Conservation (phyloP, 2,113 vertebrate genomes). For the Stigmatopora argus region DNA sequence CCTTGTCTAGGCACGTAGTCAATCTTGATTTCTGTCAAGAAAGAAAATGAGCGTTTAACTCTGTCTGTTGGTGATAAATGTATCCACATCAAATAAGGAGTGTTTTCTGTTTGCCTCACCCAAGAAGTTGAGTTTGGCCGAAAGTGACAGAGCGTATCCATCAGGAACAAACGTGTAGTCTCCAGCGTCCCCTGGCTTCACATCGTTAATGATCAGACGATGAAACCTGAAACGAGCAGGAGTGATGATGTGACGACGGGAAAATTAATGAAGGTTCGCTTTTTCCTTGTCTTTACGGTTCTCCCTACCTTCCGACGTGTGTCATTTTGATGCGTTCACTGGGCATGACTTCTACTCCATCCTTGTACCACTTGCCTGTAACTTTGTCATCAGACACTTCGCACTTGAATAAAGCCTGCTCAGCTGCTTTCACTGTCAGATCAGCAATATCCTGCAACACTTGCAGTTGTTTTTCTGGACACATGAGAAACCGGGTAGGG, state of each 20-base stretch:
- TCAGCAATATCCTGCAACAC: constrained; percentile 86
- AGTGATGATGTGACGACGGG: background rate
- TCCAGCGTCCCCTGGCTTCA: constrained; percentile 80
- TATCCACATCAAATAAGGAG: constrained; percentile 11
- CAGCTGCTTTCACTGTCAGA: constrained; percentile 79
- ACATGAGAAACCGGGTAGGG: constrained; percentile 17
- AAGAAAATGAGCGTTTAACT: constrained; percentile 11
- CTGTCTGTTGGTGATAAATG: constrained; percentile 14
- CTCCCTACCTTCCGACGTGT: constrained; percentile 77
- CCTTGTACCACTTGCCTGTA: constrained; percentile 87
- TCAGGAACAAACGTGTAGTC: constrained; percentile 88
- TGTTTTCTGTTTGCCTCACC: constrained; percentile 65
- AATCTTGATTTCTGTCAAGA: constrained; percentile 83
- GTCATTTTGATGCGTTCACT: constrained; percentile 77
- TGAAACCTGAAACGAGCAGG: constrained; percentile 70
- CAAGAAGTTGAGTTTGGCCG: constrained; percentile 89
- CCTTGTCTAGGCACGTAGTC: constrained; percentile 91
- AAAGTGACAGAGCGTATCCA: constrained; percentile 82
- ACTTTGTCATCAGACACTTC: constrained; percentile 91
- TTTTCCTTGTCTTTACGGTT: background rate
- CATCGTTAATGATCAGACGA: constrained; percentile 76
- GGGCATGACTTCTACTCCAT: constrained; percentile 80
- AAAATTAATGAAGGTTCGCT: background rate
- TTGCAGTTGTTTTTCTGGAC: constrained; percentile 81
- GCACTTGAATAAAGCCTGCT: constrained; percentile 87